Evolutionary conservation across 1,140 invertebrate species (phyloP), one percentile per base, ranked within the genome.

Genomic region (Drosophila willistoni): DNA sequence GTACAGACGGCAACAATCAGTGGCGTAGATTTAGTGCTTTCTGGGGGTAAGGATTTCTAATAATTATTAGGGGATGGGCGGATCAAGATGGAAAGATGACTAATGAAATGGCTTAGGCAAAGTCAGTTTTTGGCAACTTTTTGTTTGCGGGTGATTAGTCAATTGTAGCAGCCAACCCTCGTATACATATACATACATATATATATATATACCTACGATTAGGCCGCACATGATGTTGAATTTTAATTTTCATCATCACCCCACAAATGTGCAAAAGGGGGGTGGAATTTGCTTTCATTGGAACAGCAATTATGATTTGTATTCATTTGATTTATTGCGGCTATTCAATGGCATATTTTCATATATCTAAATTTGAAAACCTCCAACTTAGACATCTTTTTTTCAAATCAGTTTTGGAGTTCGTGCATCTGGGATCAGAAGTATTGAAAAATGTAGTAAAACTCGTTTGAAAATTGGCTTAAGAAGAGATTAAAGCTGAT

Each of bases 31-130:
- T 79, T 44, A 19, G 14, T 19, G 1, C 9, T 44, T 25, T 42
- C 14, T 34, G 73, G 51, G 63, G 61, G 61, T 68, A 47, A 64
- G 41, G 54, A 57, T 54, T 63, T 63, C 55, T 7, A 17, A 19
- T 47, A 47, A 17, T n/a, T 19, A 17, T n/a, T 19, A 19, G 7
- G 14, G 22, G 64, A 62, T 64, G 66, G 57, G 62, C 25, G 3
- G 13, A 10, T 25, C 22, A 51, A 34, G 34, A 33, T 7, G 56
- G 59, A 56, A 42, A 77, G 73, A 79, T 86, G 82, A 86, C 82
- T 86, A 86, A 86, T 86, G 82, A 81, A 74, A 72, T 82, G 82
- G 79, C 79, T 87, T 85, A 68, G 39, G 63, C 64, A 60, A 74
- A 72, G 67, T 72, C 33, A 59, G 59, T 47, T 74, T 74, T 70